Evolutionary conservation across 2,888 invertebrate species (phyloP), one percentile per base, ranked within the genome.

Genomic region (Pterostichus madidus): DNA sequence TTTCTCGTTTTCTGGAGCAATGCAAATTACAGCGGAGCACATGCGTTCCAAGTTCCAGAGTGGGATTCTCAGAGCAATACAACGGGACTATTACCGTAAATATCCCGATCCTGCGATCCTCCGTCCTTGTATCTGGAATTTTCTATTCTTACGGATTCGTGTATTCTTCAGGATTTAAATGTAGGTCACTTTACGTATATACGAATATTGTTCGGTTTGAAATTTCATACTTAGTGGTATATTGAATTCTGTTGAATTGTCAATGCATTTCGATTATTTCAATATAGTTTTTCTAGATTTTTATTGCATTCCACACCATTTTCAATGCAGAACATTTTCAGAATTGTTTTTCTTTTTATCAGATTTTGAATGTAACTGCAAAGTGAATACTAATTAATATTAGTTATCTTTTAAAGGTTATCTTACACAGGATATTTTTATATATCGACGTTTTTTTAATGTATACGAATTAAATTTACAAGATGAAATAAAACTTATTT

Each of bases 11-110:
- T 52, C 61, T n/a, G 15, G 64, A 64, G 56, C 49, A 32, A 80
- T 80, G 80, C 80, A 80, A 80, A 80, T 80, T 71, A 56, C 44
- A 73, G 13, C 39, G 31, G 15, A 17, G 61, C 73, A 80, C 80
- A 80, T 80, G 68, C 68, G 73, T 39, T 31, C 17, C 56, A 24
- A 56, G 39, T 39, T 31, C 17, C 44, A 24, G 73, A 35, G 32
- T 39, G 78, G 73, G 49, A 46, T 24, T 73, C 73, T 73, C 73
- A 44, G 24, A 46, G 46, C 49, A 73, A 75, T 80, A 68, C 44
- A 64, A 49, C 52, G 39, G 17, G 44, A 61, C 81, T 61, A 81
- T 81, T 81, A 81, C 44, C 81, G 81, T 81, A 81, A 81, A 81
- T 81, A 81, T 75, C 56, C 59, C 49, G 56, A 75, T 75, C 15